phyloP scores from a whole-genome alignment of 2,797 vertebrate species.

The Valencia hispanica region DNA sequence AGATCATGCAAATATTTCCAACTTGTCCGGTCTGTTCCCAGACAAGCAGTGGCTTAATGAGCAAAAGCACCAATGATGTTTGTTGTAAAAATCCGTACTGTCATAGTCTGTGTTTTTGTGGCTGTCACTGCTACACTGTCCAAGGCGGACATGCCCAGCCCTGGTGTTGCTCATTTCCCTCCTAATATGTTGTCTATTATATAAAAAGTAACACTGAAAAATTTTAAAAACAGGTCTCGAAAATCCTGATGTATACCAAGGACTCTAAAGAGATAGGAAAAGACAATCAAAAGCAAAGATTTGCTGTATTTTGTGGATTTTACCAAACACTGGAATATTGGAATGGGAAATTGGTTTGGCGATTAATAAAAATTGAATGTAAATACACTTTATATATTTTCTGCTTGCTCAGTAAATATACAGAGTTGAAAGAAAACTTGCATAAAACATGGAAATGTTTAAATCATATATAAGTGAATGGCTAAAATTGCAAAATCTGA shows the following conservation, averaged over 20 bases:
- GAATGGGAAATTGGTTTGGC: not conserved
- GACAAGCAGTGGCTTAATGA: not conserved
- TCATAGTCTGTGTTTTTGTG: not conserved
- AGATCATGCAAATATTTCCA: not conserved
- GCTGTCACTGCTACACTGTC: not conserved
- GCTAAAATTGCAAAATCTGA: not conserved
- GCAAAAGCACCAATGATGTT: not conserved
- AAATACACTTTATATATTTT: not conserved
- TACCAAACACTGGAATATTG: not conserved
- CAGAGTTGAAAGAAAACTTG: not conserved
- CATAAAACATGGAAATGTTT: not conserved
- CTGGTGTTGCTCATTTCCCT: not conserved
- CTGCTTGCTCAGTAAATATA: not conserved
- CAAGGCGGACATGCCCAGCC: not conserved
- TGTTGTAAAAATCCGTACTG: not conserved
- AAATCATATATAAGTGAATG: not conserved
- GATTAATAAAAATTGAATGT: not conserved
- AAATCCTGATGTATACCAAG: not conserved
- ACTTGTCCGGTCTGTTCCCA: not conserved
- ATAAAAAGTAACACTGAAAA: not conserved
- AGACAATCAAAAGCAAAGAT: constrained; percentile 18
- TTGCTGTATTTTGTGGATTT: not conserved
- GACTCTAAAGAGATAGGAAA: not conserved
- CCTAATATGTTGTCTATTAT: not conserved
- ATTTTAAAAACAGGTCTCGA: not conserved